phyloP scores from a whole-genome alignment of 2,113 vertebrate species.

The Tupaia tana region DNA sequence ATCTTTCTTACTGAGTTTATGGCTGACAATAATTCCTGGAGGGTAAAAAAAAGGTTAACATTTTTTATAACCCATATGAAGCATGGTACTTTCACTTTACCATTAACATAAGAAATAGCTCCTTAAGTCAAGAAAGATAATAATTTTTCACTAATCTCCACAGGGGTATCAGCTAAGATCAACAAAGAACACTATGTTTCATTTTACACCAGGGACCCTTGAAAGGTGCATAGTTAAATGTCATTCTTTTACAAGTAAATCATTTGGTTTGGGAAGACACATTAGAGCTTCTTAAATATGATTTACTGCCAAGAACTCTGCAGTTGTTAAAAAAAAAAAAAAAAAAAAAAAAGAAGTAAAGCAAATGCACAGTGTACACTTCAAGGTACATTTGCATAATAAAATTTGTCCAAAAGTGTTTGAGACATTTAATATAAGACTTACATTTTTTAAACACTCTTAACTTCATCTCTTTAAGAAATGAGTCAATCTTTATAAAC shows the following conservation, averaged over 20 bases:
- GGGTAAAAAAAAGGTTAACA: conserved; percentile 62
- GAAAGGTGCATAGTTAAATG: conserved; percentile 66
- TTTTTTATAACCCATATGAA: conserved; percentile 67
- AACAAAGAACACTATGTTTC: conserved; percentile 72
- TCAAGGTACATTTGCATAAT: not conserved
- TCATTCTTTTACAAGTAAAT: conserved; percentile 68
- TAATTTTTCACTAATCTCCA: conserved; percentile 73
- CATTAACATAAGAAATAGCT: conserved; percentile 75
- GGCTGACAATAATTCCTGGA: conserved; percentile 65
- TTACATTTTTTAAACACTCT: not conserved
- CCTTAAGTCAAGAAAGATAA: conserved; percentile 71
- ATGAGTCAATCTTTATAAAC: not conserved
- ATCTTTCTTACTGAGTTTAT: conserved; percentile 72
- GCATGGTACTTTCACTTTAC: conserved; percentile 69
- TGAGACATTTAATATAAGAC: not conserved
- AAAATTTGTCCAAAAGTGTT: not conserved
- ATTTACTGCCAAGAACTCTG: conserved; percentile 42
- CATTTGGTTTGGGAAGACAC: conserved; percentile 48
- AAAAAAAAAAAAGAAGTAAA: not conserved
- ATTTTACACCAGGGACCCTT: conserved; percentile 66
- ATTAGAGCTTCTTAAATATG: conserved; percentile 38
- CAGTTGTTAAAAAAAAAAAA: not conserved
- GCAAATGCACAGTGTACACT: not conserved
- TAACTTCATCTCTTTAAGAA: not conserved
- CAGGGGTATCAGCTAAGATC: conserved; percentile 60